A percentile compares a stretch with the other conserved stretches of the same genome.
These are phyloP conservation scores for Anthopleura sola DNA, from an alignment of 64 coral and sea anemone species.

Conservation along the genomic window DNA sequence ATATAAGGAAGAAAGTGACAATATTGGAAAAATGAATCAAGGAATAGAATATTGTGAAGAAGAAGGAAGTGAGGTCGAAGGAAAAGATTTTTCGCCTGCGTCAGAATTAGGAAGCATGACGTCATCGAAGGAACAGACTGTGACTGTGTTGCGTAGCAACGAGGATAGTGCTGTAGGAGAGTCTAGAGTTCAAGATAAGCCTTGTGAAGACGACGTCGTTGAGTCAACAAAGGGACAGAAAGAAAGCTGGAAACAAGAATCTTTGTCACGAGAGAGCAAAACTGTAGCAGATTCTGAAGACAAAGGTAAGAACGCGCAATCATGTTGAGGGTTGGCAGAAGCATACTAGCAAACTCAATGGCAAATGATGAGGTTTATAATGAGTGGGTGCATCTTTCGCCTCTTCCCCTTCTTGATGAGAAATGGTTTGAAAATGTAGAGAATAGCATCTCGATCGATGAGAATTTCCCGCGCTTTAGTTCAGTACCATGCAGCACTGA, in stretches of 20 bases:
- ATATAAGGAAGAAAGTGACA: background rate
- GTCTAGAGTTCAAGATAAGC: background rate
- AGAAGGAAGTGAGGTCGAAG: background rate
- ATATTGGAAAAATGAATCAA: background rate
- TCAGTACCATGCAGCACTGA: too few relatives aligned
- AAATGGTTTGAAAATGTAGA: too few relatives aligned
- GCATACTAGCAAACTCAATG: too few relatives aligned
- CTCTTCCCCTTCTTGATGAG: too few relatives aligned
- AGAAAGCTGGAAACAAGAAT: too few relatives aligned
- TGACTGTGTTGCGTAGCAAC: background rate
- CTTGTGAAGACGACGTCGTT: background rate
- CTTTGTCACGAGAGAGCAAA: too few relatives aligned
- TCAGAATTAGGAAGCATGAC: background rate
- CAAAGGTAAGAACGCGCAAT: background rate
- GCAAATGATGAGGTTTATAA: too few relatives aligned
- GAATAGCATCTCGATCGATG: too few relatives aligned
- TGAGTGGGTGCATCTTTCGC: too few relatives aligned
- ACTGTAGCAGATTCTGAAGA: background rate
- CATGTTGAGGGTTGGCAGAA: too few relatives aligned
- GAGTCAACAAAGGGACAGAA: too few relatives aligned
- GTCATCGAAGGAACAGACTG: background rate
- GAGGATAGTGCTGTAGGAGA: background rate
- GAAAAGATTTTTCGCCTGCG: background rate
- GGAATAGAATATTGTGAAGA: background rate
- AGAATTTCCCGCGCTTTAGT: too few relatives aligned